Evolutionary conservation across 2,113 vertebrate genomes (phyloP), one percentile per base, ranked within the genome.

Genomic region (Lasiurus borealis): DNA sequence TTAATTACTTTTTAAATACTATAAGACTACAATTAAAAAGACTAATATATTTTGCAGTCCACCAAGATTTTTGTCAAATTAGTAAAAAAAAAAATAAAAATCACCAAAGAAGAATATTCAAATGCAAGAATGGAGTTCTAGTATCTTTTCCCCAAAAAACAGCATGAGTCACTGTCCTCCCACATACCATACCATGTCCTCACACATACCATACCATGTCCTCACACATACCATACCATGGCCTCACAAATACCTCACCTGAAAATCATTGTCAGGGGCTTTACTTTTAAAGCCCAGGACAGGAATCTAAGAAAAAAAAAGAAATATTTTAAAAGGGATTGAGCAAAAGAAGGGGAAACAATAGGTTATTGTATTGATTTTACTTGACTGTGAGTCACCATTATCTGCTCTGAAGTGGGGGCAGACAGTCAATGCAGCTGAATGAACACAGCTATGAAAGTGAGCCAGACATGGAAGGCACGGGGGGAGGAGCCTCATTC

Each of bases 1-100:
- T 64, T 40, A 81, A 16, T 93, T 88, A 16, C 21, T 54, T 77
- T 94, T 93, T 19, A 29, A 93, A 52, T 52, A 68, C 66, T 54
- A 29, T 36, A 73, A 72, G 16, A 83, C 34, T 34, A 90, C 52
- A 57, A 78, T 52, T 48, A 69, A 92, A 95, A 75, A 62, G 54
- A 48, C 2, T 68, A 73, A 86, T 10, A 12, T 15, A 48, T 82
- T 34, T 64, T 54, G 18, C 3, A 64, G 34, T n/a, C 52, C 29
- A 14, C 71, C 8, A 69, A 78, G 25, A 27, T 34, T 11, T 85
- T 91, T 89, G 34, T 44, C 64, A 91, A 75, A 75, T 50, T 29
- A 57, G 36, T 40, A 80, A 69, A 44, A 21, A 29, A 94, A 11
- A 85, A 25, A n/a, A n/a, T n/a, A n/a, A 59, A 25, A 80, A 80